Percentiles rank a stretch among this genome's conserved stretches.
phyloP scores from a whole-genome alignment of 2,888 invertebrate species.

The Cyclophora punctaria region DNA sequence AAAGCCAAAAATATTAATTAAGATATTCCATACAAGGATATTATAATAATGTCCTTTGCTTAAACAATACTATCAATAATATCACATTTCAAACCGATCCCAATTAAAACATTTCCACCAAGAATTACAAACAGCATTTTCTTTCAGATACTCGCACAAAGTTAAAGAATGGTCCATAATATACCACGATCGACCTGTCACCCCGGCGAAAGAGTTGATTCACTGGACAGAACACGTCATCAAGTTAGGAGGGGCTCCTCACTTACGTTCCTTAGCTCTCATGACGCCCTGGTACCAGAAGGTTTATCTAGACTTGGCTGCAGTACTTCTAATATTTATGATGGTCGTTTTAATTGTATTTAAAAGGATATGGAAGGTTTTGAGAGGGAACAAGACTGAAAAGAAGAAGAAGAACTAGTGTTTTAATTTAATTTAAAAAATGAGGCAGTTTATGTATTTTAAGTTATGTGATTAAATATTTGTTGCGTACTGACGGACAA shows the following conservation, averaged over 20 bases:
- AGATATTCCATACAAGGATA: too few species aligned
- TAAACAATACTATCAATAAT: too few species aligned
- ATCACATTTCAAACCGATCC: too few species aligned
- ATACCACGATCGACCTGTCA: slow-evolving; percentile 33
- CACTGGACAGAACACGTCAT: slow-evolving; percentile 41
- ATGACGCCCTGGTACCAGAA: slow-evolving; percentile 39
- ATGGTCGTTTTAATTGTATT: not conserved
- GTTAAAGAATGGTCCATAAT: slow-evolving; percentile 30
- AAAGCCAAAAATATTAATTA: too few species aligned
- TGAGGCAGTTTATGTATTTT: too few species aligned
- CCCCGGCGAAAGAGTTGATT: slow-evolving; percentile 31
- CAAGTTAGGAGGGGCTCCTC: slow-evolving; percentile 31
- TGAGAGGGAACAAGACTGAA: not conserved
- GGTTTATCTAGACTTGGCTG: slow-evolving; percentile 30
- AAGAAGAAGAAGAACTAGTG: not conserved
- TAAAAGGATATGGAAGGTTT: not conserved
- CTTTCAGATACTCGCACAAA: slow-evolving; percentile 28
- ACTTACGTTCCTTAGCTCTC: slow-evolving; percentile 36
- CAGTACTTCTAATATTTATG: slow-evolving; percentile 1
- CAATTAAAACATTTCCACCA: too few species aligned
- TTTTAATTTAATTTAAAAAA: too few species aligned
- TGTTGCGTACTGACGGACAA: too few species aligned
- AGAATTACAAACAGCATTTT: not conserved
- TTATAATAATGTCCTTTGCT: too few species aligned
- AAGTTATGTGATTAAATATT: too few species aligned